Percentiles rank a stretch among this genome's conserved stretches.
These are phyloP conservation scores for Melieria picta DNA, from an alignment of 2,888 invertebrate species.

Conservation along the genomic window DNA sequence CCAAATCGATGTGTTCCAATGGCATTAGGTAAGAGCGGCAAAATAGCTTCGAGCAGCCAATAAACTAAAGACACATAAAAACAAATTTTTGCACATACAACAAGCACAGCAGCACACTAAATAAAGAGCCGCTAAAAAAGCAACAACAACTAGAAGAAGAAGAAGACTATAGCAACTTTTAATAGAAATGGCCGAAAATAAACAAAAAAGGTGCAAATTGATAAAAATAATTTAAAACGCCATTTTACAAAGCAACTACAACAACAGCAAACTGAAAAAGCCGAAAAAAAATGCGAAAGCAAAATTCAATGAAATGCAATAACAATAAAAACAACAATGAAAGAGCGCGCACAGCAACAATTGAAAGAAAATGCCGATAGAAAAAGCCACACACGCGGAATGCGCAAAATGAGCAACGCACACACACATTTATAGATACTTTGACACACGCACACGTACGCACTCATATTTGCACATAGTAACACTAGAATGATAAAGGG, in stretches of 20 bases:
- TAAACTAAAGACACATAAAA: too few species aligned
- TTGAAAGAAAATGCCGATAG: background rate
- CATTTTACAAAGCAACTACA: slow-evolving; percentile 13
- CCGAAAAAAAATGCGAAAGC: too few species aligned
- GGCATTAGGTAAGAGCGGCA: too few species aligned
- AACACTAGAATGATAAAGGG: too few species aligned
- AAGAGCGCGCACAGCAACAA: too few species aligned
- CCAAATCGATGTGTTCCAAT: too few species aligned
- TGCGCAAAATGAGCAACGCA: slow-evolving; percentile 25
- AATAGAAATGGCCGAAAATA: background rate
- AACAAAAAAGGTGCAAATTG: slow-evolving; percentile 2
- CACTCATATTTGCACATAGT: too few species aligned
- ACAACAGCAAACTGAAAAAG: background rate
- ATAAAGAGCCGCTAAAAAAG: background rate
- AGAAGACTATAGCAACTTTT: background rate
- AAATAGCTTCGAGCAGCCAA: too few species aligned
- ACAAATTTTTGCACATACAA: too few species aligned
- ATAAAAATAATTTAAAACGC: slow-evolving; percentile 11
- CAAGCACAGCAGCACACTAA: background rate
- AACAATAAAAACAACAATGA: too few species aligned
- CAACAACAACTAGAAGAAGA: background rate
- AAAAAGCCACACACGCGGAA: slow-evolving; percentile 22
- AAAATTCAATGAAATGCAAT: too few species aligned
- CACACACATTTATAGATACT: slow-evolving; percentile 5
- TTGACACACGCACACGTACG: too few species aligned